These are phyloP conservation scores for Basileuterus tristriatus DNA, from an alignment of 2,797 vertebrate species.

Conservation along the genomic window DNA sequence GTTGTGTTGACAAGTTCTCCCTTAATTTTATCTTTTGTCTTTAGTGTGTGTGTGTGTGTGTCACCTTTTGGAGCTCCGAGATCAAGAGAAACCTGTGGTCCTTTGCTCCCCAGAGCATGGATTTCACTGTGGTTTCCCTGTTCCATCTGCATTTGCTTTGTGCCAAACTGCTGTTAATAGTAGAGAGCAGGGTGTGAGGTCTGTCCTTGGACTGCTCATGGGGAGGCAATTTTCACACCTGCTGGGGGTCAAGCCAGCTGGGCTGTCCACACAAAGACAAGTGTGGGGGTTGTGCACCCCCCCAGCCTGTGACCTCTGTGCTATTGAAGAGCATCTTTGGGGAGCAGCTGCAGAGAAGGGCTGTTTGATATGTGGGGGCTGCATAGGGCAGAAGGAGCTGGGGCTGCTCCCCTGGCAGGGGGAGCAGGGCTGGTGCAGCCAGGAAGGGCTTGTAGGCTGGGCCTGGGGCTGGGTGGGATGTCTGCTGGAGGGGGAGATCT, in stretches of 20 bases:
- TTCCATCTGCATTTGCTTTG: not conserved
- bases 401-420: too few species aligned
- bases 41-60: not conserved
- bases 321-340: not conserved
- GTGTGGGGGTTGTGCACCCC: not conserved
- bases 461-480: too few species aligned
- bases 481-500: too few species aligned
- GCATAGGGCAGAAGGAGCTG: not conserved
- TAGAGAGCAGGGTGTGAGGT: not conserved
- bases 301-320: not conserved
- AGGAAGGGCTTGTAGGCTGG: too few species aligned
- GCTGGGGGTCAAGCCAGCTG: not conserved
- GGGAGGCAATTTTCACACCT: not conserved
- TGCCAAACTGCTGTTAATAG: not conserved
- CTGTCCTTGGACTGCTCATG: not conserved
- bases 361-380: not conserved
- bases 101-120: not conserved
- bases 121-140: not conserved
- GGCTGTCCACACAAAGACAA: not conserved
- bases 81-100: not conserved
- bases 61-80: not conserved
- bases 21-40: not conserved
- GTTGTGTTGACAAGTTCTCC: not conserved
- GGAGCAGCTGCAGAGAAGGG: not conserved
- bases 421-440: too few species aligned